Base-by-base conservation (phyloP, 2,113 vertebrate genomes). In the Prietella phreatophila region DNA sequence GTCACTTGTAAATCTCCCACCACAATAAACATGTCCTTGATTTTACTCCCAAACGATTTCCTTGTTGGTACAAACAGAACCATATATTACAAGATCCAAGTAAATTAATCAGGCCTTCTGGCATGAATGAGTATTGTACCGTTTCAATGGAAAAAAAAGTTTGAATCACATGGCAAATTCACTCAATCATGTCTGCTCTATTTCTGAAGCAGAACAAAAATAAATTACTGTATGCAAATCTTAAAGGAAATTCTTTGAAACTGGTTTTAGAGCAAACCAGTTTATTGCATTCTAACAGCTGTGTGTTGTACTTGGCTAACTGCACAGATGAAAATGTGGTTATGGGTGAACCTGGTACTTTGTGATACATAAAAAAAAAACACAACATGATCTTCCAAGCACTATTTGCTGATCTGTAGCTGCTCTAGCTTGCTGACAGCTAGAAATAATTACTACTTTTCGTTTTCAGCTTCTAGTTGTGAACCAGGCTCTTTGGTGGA, bases 401-500 rank as follows among this genome's bases (percentile, higher is more conserved):
- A 27, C 39, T 79, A 19, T 47, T 60, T 82, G 42, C 63, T 76
- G 76, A 61, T 86, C 30, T 67, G 65, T 78, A 76, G 56, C 56
- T 47, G 73, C 69, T 69, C 50, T 63, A 79, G 33, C 80, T 88
- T 60, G 67, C 75, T 76, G 36, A 75, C 30, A 85, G 75, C 75
- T 60, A 89, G 83, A 86, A 91, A 75, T 82, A 84, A 73, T 86
- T 60, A 60, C 83, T 89, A 60, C 67, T 39, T 85, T 33, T 73
- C 33, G 76, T 81, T 80, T 83, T 82, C n/a, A 78, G 82, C 71
- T n/a, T 61, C 86, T 76, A 88, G 87, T 88, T 73, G 73, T 89
- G 33, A 86, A 85, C 83, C 88, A 83, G 81, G 86, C 82, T 89
- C 83, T 88, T 82, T 76, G 20, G 69, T 83, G 82, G 88, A 81